Evolutionary conservation across 2,888 invertebrate species (phyloP), one percentile per base, ranked within the genome.

Genomic region (Tethea ocularis): DNA sequence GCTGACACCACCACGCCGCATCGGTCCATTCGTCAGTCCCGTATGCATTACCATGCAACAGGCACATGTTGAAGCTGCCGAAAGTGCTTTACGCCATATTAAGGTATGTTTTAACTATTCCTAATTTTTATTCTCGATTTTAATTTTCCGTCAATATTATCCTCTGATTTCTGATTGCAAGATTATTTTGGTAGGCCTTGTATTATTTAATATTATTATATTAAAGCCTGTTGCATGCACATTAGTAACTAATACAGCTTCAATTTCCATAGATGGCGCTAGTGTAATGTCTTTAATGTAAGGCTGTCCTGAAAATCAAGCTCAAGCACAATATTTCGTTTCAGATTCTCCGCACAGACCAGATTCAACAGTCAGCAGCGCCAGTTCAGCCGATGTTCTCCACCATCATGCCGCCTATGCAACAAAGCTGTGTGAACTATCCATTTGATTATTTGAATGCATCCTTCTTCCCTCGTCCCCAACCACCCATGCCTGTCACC

Each of bases 31-130:
- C 0, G 10, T 68, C 1, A 84, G 89, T 0, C 69, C 80, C 8
- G 66, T 83, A 1, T 88, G 87, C 60, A 66, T 66, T 58, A 79
- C 85, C 1, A 62, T 84, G 60, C 80, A 83, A 24, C 86, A 89
- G 64, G 90, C 91, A 0, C 77, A 85, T 33, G 76, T 83, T 0
- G 87, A 89, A 60, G 91, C 89, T 6, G 91, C 92, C 0, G 85
- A 88, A 56, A 72, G 67, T 57, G 89, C 88, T 0, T 65, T 92
- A 0, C 76, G 82, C 60, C 75, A 75, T 15, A 84, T 92, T 7
- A 88, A 89, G 84, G 91, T 89, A 74, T 58, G 22, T 26, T 51
- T 23, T 46, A 29, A 2, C 8, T 29, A 29, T 29, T n/a, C n/a
- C 10, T 29, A 29, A 1, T 29, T 8, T 29, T 29, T 8, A 29